These are phyloP conservation scores for Ophraella communa DNA, from an alignment of 2,888 invertebrate genomes.

Conservation along the genomic window DNA sequence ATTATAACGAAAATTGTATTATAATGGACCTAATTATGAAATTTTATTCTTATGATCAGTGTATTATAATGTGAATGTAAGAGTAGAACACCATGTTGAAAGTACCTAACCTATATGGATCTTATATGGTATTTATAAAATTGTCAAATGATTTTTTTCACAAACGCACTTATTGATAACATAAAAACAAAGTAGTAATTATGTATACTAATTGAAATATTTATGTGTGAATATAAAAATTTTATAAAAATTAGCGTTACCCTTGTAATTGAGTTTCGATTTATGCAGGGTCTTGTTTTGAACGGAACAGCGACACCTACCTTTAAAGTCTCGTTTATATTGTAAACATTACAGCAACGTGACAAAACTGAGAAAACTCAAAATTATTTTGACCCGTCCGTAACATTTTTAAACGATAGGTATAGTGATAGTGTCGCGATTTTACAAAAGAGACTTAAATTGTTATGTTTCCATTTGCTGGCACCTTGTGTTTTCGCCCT, in stretches of 20 bases:
- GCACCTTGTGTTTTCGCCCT: constrained; percentile 71
- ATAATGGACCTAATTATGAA: too few species aligned
- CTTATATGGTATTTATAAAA: too few species aligned
- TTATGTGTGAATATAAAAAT: too few species aligned
- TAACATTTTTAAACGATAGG: not conserved
- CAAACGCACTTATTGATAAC: too few species aligned
- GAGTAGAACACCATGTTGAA: too few species aligned
- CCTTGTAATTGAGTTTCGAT: not conserved
- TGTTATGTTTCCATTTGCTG: constrained; percentile 40
- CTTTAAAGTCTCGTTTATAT: not conserved
- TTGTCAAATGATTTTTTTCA: too few species aligned
- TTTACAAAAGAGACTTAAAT: constrained; percentile 23
- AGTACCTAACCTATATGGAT: too few species aligned
- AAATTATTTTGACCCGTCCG: not conserved
- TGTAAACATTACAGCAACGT: constrained; percentile 24
- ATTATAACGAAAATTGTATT: too few species aligned
- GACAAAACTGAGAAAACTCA: constrained; percentile 13
- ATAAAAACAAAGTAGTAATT: too few species aligned
- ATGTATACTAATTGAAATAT: too few species aligned
- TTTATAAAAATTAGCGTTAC: not conserved
- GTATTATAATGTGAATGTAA: too few species aligned
- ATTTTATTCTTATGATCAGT: too few species aligned
- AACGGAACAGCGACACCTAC: constrained; percentile 7
- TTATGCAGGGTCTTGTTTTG: not conserved
- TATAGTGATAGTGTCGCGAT: not conserved